Evolutionary conservation across 2,797 vertebrate genomes (phyloP), one percentile per base, ranked within the genome.

Genomic region (Steatocranus sp.): DNA sequence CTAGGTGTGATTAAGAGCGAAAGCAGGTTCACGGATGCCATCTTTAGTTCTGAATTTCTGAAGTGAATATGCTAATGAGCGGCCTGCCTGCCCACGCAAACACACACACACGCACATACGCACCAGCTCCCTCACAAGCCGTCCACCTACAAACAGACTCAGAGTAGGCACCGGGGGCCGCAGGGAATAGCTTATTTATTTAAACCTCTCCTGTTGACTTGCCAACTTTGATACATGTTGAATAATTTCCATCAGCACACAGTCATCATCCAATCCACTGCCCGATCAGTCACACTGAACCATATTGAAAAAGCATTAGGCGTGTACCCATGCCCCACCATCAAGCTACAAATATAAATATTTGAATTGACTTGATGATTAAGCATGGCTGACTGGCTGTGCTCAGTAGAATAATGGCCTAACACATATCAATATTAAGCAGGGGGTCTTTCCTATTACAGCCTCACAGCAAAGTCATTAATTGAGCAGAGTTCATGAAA

Each of bases 361-460:
- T 90, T 51, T 75, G 63, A 88, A 85, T 36, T 58, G 79, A 88
- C 75, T 66, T 25, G 75, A 75, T 90, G 87, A 92, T 86, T 68
- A 81, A 86, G 82, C 32, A 32, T 3, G 66, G 68, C 80, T 54
- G 49, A 74, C 78, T 73, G 79, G 18, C 38, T 38, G 61, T 41
- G 76, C 81, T 36, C 0, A 49, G 15, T 79, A 30, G 83, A 92
- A 88, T 82, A 91, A 92, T 81, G 79, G 76, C 15, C 80, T 54
- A 80, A 86, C 78, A 85, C 86, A 87, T 90, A 92, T 91, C 88
- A 88, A 79, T 86, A 88, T 82, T 49, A 87, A 81, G 87, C 82
- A 86, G 79, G 50, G 56, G 79, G 50, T 56, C 76, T 75, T 86
- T 90, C 87, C 79, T 56, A 46, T 82, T 80, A 78, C 73, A 75